These are phyloP conservation scores for Trachelus tabidus DNA, from an alignment of 2,888 invertebrate species.

Conservation along the genomic window DNA sequence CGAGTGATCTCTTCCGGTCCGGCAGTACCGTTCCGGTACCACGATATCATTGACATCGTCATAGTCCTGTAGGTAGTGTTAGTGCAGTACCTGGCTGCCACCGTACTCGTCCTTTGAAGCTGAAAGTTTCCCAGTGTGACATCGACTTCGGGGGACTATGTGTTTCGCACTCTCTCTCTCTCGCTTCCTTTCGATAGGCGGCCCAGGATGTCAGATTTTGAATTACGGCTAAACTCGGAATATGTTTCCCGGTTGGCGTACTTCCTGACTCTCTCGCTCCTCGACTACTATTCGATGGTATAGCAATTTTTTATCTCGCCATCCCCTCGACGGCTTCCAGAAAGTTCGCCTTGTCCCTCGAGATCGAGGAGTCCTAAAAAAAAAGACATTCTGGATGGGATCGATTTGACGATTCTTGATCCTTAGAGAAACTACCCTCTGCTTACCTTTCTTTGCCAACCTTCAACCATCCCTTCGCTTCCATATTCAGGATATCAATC, in stretches of 20 bases:
- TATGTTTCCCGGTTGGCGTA: constrained; percentile 6
- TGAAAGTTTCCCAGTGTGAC: too few species aligned
- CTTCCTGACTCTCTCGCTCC: not conserved
- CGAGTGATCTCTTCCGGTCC: constrained; percentile 33
- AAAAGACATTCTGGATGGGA: not conserved
- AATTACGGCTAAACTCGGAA: constrained; percentile 27
- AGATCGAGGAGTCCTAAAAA: not conserved
- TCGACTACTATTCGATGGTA: not conserved
- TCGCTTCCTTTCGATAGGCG: not conserved
- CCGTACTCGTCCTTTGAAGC: too few species aligned
- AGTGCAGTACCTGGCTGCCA: too few species aligned
- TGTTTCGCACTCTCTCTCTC: not conserved
- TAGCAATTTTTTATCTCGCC: constrained; percentile 3
- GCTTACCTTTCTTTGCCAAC: not conserved
- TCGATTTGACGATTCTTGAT: not conserved
- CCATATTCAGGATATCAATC: not conserved
- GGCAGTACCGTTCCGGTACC: constrained; percentile 13
- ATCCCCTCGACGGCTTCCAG: not conserved
- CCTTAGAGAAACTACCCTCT: not conserved
- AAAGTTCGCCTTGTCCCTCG: not conserved
- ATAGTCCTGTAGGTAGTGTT: not conserved
- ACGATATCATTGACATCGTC: not conserved
- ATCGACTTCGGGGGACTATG: too few species aligned
- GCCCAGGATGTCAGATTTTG: constrained; percentile 17
- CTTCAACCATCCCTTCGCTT: not conserved